phyloP scores from a whole-genome alignment of 2,888 invertebrate species.

The Lymantria monacha region DNA sequence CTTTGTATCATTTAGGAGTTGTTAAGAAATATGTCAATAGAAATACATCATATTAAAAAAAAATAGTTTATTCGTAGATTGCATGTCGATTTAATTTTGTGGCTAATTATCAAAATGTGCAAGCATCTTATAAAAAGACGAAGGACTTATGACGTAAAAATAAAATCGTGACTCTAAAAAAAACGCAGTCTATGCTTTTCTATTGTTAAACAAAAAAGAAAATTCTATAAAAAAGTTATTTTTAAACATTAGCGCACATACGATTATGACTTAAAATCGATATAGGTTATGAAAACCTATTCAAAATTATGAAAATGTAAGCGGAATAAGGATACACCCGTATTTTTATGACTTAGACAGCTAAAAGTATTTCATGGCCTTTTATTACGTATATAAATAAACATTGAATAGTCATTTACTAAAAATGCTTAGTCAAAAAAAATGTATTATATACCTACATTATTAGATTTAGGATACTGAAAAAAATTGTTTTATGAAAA shows the following conservation, averaged over 20 bases:
- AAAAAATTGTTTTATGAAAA: no score
- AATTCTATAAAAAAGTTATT: conserved; percentile 11
- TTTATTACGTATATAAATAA: no score
- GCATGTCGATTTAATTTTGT: conserved; percentile 26
- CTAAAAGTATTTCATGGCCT: no score
- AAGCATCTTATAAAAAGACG: conserved; percentile 24
- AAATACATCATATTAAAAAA: conserved; percentile 16
- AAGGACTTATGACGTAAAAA: conserved; percentile 14
- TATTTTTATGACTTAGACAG: conserved; percentile 17
- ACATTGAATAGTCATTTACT: no score
- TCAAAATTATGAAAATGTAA: conserved; percentile 1
- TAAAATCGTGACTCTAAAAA: conserved; percentile 16
- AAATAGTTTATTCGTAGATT: conserved; percentile 18
- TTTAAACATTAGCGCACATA: conserved; percentile 13
- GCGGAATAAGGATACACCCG: conserved; percentile 14
- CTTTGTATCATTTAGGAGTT: conserved; percentile 29
- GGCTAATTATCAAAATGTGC: conserved; percentile 25
- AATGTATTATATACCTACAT: no score
- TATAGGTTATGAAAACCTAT: no score
- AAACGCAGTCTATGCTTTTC: conserved; percentile 14
- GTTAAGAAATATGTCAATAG: conserved; percentile 23
- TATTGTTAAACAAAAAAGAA: conserved; percentile 15
- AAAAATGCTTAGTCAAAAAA: no score
- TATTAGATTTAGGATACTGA: no score
- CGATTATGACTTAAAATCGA: conserved; percentile 15